Evolutionary conservation across 2,797 vertebrate genomes (phyloP).

Genomic region (Syngnathus rostellatus): DNA sequence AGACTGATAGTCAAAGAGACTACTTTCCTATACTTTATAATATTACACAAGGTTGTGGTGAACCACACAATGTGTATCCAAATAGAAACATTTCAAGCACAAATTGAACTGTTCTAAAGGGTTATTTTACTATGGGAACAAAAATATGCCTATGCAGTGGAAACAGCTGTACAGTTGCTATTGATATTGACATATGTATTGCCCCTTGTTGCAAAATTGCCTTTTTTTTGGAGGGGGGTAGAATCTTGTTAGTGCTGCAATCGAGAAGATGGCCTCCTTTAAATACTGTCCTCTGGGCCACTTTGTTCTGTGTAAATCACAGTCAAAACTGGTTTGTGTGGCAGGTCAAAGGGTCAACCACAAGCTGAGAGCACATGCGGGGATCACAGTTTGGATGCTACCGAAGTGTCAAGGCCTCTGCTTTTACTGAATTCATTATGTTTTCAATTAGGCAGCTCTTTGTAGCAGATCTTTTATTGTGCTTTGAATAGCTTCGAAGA

Average conservation of each 20-base stretch:
- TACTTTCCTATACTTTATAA: neutral
- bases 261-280: neutral
- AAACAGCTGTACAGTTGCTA: constrained; percentile 6
- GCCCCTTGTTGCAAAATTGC: neutral
- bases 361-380: constrained; percentile 3
- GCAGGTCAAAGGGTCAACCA: neutral
- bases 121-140: constrained; percentile 1
- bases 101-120: neutral
- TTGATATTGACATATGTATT: neutral
- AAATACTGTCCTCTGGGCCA: neutral
- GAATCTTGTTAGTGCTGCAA: neutral
- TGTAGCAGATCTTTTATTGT: neutral
- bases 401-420: neutral
- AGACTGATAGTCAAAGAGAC: neutral
- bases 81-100: neutral
- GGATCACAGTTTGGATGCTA: constrained; percentile 1
- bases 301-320: neutral
- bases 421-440: neutral
- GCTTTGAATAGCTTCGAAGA: neutral
- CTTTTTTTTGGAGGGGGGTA: neutral
- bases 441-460: neutral
- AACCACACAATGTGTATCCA: neutral
- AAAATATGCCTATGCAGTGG: neutral
- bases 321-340: neutral
- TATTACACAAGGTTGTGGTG: neutral